Evolutionary conservation across 2,888 invertebrate genomes (phyloP), one percentile per base, ranked within the genome.

Genomic region (Aethes cnicana): DNA sequence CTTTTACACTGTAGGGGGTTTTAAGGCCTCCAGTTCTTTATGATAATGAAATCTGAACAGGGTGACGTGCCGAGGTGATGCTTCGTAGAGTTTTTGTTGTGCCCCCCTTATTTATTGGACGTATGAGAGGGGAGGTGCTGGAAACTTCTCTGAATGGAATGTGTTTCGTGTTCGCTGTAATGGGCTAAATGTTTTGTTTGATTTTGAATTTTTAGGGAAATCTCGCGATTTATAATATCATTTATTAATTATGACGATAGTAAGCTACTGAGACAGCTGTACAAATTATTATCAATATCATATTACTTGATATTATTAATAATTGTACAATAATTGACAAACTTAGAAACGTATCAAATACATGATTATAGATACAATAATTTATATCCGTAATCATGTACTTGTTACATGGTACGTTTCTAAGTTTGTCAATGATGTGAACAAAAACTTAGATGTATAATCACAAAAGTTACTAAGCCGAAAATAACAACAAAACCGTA

Each of bases 1-100:
- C 72, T 72, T 72, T 70, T 69, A 70, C 69, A 69, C 66, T 69
- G 69, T 75, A 80, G 81, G 85, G 87, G 88, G 85, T 86, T 88
- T 88, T 87, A 87, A 89, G 88, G 87, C 87, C 83, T 83, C 80
- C 84, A 87, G 88, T 89, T 88, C 88, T 89, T 89, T 89, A 89
- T 89, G 89, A 86, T 89, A 89, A 89, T 89, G 89, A 89, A 89
- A 89, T 89, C 89, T 89, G 89, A 88, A 86, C 87, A 81, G 88
- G 87, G 87, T 88, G 89, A 88, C 84, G 86, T 79, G 84, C 77
- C 76, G 83, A 86, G 85, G 86, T 87, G 88, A 86, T 86, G 87
- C 75, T 72, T 84, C 77, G 69, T 80, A 83, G 84, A 86, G 87
- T 87, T 88, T 88, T 89, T 89, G 88, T 87, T 87, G 85, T 81